Evolutionary conservation across 1,140 invertebrate species (phyloP), one percentile per base, ranked within the genome.

Genomic region (Drosophila ficusphila): DNA sequence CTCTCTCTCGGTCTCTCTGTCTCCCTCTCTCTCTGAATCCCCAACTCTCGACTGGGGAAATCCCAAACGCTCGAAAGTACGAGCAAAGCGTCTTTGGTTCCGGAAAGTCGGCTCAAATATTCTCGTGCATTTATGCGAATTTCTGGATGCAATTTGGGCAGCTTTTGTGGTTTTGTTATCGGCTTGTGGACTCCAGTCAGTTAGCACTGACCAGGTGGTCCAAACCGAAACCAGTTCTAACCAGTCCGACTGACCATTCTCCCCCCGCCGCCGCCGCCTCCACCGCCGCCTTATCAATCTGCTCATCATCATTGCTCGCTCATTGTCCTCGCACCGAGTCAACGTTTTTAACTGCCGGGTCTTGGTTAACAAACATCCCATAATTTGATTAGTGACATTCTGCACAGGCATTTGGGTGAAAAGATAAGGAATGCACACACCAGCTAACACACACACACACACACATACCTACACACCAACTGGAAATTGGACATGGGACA

Each of bases 341-440:
- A 21, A 11, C 9, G 48, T 46, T 46, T 46, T 46, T 46, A 46
- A 46, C 31, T 34, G 33, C 49, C 33, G 33, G 48, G 34, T 61
- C 31, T 44, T 19, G 34, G 79, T 83, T 85, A 75, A 78, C 79
- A 79, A 73, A 76, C 76, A 71, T 79, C 67, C 75, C 62, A 85
- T 85, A 86, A 86, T 86, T 86, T 82, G 82, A 86, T 86, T 86
- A 88, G 82, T 76, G 83, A 69, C 74, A 81, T 77, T 88, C 62
- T 86, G 81, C 76, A 76, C 36, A 88, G 68, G 82, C 81, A 88
- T 86, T 86, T 86, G 69, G 58, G 68, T 46, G 81, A 81, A 86
- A 86, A 86, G 81, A 86, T 86, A 86, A 88, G 72, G 69, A 62
- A 61, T 57, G 56, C 54, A 57, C 62, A 79, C 33, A 71, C 36